Base-by-base conservation (phyloP, 1,140 invertebrate genomes). In the Leptestheria dahalacensis region DNA sequence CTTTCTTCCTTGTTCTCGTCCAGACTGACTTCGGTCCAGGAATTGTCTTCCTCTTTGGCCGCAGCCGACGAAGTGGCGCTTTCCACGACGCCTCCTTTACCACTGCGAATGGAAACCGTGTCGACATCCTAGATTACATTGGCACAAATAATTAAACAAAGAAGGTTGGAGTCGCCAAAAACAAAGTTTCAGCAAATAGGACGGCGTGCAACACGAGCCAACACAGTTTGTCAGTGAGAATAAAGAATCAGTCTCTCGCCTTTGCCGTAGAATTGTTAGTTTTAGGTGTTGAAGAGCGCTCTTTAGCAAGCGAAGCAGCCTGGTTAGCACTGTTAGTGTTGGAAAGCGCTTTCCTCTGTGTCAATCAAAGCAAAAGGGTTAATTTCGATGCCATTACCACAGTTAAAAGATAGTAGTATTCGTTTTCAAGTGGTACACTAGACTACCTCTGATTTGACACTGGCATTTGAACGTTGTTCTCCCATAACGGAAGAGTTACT, bases 21-120 rank as follows among this genome's bases (percentile, higher is more conserved):
- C 28, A 92, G 73, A 72, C 91, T 92, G 29, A 92, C 88, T 67
- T 91, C 88, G 15, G 88, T 91, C 88, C 88, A 92, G 60, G 85
- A 88, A 66, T 90, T 87, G 66, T 91, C 88, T 47, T 64, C 65
- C 25, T 65, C 66, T 68, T 76, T 80, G 24, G 73, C 75, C 41
- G 64, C 67, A 49, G 48, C 63, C 15, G 60, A 60, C 28, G 57
- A 64, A 59, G 58, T 67, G 47, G 62, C 64, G 26, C 51, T 62
- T 41, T 66, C 67, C 26, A 33, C 20, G 15, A 33, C 15, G 2
- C 23, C 53, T 18, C 63, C n/a, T 33, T 55, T 55, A 1, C 53
- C 53, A 18, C 53, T 55, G 15, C 53, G 12, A 15, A 55, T 55
- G 10, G 53, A 55, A 10, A 55, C 53, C 3, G 26, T 29, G 28